These are phyloP conservation scores for Corythornis vintsioides DNA, from an alignment of 2,113 vertebrate species.

Conservation along the genomic window DNA sequence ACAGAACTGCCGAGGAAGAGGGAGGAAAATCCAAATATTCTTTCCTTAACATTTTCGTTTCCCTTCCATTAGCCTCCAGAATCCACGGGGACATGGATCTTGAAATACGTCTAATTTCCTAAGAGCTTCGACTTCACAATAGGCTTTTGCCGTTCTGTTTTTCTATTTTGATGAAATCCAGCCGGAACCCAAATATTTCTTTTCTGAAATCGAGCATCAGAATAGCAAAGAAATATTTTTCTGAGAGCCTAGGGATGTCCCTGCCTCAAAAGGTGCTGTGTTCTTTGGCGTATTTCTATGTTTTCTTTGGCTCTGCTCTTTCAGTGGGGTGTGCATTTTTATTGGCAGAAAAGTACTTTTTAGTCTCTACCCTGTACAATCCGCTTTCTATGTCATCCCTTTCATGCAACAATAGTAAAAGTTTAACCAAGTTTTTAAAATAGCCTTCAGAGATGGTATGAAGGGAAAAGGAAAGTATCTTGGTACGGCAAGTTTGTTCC, in stretches of 20 bases:
- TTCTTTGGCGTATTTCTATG: slow-evolving; percentile 51
- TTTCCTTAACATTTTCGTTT: slow-evolving; percentile 47
- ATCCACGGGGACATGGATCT: slow-evolving; percentile 30
- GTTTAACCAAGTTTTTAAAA: slow-evolving; percentile 44
- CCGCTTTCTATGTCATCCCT: slow-evolving; percentile 60
- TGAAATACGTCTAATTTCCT: background rate
- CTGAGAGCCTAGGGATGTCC: slow-evolving; percentile 25
- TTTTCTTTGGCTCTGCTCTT: slow-evolving; percentile 46
- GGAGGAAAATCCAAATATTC: slow-evolving; percentile 46
- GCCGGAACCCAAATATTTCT: slow-evolving; percentile 54
- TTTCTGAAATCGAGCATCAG: slow-evolving; percentile 42
- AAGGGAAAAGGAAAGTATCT: slow-evolving; percentile 29
- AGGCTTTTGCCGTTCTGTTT: slow-evolving; percentile 6
- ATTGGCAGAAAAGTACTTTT: slow-evolving; percentile 53
- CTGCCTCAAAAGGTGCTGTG: slow-evolving; percentile 45
- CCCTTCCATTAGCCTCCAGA: slow-evolving; percentile 17
- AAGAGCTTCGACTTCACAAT: background rate
- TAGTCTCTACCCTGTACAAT: slow-evolving; percentile 51
- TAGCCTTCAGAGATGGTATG: background rate
- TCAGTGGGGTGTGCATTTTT: slow-evolving; percentile 54
- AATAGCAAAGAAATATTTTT: slow-evolving; percentile 13
- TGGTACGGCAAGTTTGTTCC: background rate
- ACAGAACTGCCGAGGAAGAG: slow-evolving; percentile 46
- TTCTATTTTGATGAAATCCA: slow-evolving; percentile 57
- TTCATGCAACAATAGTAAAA: slow-evolving; percentile 64